Evolutionary conservation across 2,113 vertebrate species (phyloP).

Genomic region (zebrafish (Danio rerio)): GRCz12tu NC_133194.1:32444001-32444500

Average conservation of each 20-base stretch:
- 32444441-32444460: slow-evolving; percentile 3
- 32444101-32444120: too few relatives aligned
- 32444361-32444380: background rate
- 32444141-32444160: too few relatives aligned
- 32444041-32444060: too few relatives aligned
- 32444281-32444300: background rate
- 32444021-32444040: too few relatives aligned
- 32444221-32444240: background rate
- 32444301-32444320: background rate
- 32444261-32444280: background rate
- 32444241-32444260: background rate
- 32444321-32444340: background rate
- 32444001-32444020: too few relatives aligned
- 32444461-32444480: background rate
- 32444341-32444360: background rate
- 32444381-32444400: background rate
- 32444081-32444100: too few relatives aligned
- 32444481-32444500: background rate
- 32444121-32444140: too few relatives aligned
- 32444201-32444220: too few relatives aligned
- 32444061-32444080: too few relatives aligned
- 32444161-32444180: too few relatives aligned
- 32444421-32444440: background rate
- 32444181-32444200: too few relatives aligned
- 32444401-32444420: background rate